Evolutionary conservation across 2,888 invertebrate genomes (phyloP).

Genomic region (Scaptomyza reducta): DNA sequence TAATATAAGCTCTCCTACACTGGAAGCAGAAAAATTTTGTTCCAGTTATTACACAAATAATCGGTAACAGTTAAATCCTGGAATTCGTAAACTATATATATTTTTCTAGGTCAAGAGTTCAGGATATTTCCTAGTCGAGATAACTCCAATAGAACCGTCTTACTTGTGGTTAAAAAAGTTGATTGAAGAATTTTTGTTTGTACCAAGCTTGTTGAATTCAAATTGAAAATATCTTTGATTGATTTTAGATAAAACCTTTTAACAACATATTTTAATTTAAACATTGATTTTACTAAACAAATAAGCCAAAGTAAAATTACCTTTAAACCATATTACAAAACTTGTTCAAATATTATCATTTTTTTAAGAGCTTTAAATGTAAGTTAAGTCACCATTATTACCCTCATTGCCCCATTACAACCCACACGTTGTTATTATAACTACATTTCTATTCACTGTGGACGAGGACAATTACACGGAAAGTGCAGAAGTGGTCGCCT

Average conservation of each 20-base stretch:
- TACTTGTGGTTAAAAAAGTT: neutral
- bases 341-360: neutral
- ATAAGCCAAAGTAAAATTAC: too few species aligned
- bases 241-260: neutral
- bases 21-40: too few species aligned
- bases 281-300: too few species aligned
- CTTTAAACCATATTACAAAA: too few species aligned
- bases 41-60: too few species aligned
- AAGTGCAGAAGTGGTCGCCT: constrained; percentile 61
- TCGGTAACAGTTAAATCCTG: too few species aligned
- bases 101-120: too few species aligned
- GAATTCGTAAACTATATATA: too few species aligned
- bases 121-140: too few species aligned
- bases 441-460: neutral
- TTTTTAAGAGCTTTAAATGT: neutral
- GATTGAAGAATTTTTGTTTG: neutral
- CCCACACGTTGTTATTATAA: neutral
- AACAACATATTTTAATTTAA: too few species aligned
- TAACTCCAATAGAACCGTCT: too few species aligned
- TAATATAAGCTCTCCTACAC: too few species aligned
- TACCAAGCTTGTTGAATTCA: neutral
- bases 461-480: constrained; percentile 23
- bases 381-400: neutral
- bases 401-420: neutral
- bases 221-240: neutral